Conservation (phyloP, 2,797 vertebrate genomes). For the Limosa lapponica region DNA sequence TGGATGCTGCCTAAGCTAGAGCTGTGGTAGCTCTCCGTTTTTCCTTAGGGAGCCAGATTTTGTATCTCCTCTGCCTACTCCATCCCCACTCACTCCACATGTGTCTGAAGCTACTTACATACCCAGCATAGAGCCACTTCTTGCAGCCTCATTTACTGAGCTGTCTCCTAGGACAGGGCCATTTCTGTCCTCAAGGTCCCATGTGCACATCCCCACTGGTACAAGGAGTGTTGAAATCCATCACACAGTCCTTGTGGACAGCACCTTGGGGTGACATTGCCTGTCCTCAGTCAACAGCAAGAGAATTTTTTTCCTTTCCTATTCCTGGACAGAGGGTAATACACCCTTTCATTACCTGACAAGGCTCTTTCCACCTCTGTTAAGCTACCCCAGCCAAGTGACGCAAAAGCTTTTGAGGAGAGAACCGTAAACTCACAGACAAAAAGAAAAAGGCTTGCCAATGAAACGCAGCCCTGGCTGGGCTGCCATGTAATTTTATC, state of each 20-base stretch:
- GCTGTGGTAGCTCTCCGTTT: not conserved
- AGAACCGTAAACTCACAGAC: not conserved
- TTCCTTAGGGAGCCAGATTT: not conserved
- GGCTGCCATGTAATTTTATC: not conserved
- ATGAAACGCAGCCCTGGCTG: fast-evolving
- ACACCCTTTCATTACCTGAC: not conserved
- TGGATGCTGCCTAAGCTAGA: not conserved
- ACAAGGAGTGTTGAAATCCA: not conserved
- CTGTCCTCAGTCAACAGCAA: not conserved
- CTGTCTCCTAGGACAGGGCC: not conserved
- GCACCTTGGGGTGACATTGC: not conserved
- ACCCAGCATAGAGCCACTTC: not conserved
- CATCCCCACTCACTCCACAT: fast-evolving
- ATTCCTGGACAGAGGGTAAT: not conserved
- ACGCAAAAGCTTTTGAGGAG: not conserved
- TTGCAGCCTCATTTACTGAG: not conserved
- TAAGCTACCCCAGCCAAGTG: not conserved
- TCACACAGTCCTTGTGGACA: not conserved
- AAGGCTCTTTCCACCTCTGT: not conserved
- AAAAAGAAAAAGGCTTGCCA: not conserved
- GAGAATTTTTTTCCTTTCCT: not conserved
- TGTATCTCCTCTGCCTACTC: not conserved
- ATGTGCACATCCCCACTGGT: not conserved
- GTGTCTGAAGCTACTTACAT: not conserved
- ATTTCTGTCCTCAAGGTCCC: not conserved